Evolutionary conservation across 2,888 invertebrate species (phyloP).

Genomic region (Therioaphis trifolii): DNA sequence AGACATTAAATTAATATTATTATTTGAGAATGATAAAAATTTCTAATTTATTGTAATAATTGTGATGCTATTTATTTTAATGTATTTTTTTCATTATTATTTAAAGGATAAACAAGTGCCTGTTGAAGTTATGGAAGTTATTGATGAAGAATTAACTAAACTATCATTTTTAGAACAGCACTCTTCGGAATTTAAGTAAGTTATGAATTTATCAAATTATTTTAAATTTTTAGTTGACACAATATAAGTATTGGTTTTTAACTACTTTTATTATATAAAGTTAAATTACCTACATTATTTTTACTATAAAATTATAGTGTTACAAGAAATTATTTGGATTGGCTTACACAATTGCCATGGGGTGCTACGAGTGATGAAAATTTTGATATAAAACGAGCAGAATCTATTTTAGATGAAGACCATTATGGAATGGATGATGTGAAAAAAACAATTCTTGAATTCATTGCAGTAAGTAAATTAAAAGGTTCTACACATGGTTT

Average conservation of each 20-base stretch:
- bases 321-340: slow-evolving; percentile 98
- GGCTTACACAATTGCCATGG: slow-evolving; percentile 98
- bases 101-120: slow-evolving; percentile 82
- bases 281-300: too few species aligned
- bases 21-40: not conserved
- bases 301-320: slow-evolving; percentile 76
- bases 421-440: slow-evolving; percentile 99
- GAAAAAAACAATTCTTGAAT: slow-evolving; percentile 97
- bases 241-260: too few species aligned
- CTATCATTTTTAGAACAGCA: slow-evolving; percentile 95
- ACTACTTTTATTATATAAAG: too few species aligned
- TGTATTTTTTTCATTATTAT: not conserved
- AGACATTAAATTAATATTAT: not conserved
- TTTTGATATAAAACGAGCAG: slow-evolving; percentile 86
- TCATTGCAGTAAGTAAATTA: slow-evolving; percentile 97
- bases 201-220: too few species aligned
- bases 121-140: slow-evolving; percentile 87
- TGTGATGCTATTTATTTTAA: too few species aligned
- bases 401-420: slow-evolving; percentile 89
- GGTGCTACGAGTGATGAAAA: slow-evolving; percentile 93
- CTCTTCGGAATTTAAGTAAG: slow-evolving; percentile 98
- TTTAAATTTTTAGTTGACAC: too few species aligned
- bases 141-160: slow-evolving; percentile 97
- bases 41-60: not conserved
- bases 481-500: slow-evolving; percentile 97